Evolutionary conservation across 2,797 vertebrate species (phyloP).

Genomic region (Acridotheres tristis): DNA sequence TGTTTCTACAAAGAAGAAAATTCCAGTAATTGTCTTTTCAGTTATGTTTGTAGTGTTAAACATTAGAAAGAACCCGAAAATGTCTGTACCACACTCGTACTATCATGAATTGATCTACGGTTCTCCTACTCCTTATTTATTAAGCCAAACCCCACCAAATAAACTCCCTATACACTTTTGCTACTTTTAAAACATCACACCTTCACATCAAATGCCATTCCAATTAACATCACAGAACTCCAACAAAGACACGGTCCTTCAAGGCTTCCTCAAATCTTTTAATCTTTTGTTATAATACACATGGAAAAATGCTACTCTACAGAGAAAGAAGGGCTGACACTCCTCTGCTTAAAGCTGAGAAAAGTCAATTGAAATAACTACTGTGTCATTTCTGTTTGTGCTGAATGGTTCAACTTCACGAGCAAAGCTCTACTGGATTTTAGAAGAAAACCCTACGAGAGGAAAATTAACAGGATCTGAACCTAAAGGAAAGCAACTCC

Average conservation of each 20-base stretch:
- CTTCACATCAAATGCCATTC: background rate
- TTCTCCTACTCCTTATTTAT: background rate
- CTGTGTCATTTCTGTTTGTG: background rate
- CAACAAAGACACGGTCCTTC: background rate
- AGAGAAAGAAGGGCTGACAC: background rate
- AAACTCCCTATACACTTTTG: background rate
- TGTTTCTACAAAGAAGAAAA: slow-evolving; percentile 73
- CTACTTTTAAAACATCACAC: background rate
- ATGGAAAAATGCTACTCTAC: background rate
- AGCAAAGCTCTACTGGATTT: background rate
- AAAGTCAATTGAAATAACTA: background rate
- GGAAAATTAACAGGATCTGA: background rate
- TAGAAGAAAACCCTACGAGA: background rate
- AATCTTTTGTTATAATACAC: background rate
- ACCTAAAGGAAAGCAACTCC: background rate
- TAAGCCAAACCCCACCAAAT: background rate
- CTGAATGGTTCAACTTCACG: background rate
- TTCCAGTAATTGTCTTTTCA: background rate
- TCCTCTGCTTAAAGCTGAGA: background rate
- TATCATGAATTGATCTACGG: background rate
- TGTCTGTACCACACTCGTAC: background rate
- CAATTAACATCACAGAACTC: background rate
- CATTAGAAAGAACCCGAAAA: background rate
- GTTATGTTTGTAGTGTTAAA: background rate
- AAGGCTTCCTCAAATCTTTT: background rate